These are phyloP conservation scores for Rhodeus uyekii DNA, from an alignment of 2,797 vertebrate species.

Conservation along the genomic window DNA sequence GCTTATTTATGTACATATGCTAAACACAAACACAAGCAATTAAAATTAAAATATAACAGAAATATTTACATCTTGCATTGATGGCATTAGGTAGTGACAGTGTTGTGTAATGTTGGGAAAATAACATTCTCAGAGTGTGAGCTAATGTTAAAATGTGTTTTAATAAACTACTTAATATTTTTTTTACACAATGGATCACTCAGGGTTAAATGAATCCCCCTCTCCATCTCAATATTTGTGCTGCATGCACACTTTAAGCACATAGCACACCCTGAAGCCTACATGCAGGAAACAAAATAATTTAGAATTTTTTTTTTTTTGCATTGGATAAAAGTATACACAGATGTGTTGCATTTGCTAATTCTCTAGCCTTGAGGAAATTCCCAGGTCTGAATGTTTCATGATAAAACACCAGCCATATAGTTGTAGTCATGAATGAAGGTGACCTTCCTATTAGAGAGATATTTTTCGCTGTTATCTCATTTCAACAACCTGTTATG, in stretches of 20 bases:
- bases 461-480: neutral
- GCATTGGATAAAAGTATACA: slow-evolving; percentile 15
- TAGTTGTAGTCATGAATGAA: neutral
- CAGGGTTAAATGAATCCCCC: neutral
- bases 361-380: neutral
- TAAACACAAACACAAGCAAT: neutral
- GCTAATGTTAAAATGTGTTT: neutral
- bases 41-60: neutral
- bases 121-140: neutral
- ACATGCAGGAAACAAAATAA: neutral
- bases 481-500: slow-evolving; percentile 15
- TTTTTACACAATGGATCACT: neutral
- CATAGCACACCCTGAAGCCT: slow-evolving; percentile 10
- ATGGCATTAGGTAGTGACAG: neutral
- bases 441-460: slow-evolving; percentile 6
- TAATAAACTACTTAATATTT: neutral
- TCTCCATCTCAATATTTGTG: neutral
- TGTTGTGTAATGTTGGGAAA: neutral
- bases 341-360: neutral
- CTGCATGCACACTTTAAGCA: neutral
- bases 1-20: neutral
- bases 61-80: neutral
- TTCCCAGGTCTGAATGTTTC: neutral
- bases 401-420: neutral
- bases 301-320: neutral